Conservation (phyloP, 2,797 vertebrate genomes). For the Lophius americanus region DNA sequence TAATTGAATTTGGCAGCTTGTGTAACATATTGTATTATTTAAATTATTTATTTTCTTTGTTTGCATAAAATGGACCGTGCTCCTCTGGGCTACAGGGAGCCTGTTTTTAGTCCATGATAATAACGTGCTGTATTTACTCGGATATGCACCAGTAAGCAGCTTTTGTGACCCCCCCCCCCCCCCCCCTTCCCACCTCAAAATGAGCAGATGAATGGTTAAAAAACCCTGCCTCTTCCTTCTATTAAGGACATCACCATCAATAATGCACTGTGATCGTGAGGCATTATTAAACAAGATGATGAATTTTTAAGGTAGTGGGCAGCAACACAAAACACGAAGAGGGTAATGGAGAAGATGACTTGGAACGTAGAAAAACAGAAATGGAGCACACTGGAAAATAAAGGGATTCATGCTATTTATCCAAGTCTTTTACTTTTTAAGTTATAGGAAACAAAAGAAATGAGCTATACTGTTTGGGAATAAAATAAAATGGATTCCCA, state of each 20-base stretch:
- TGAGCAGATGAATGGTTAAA: slow-evolving; percentile 66
- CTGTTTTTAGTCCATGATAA: slow-evolving; percentile 42
- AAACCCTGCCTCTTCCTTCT: slow-evolving; percentile 70
- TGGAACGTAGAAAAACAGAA: slow-evolving; percentile 59
- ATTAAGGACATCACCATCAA: slow-evolving; percentile 81
- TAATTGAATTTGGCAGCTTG: slow-evolving; percentile 19
- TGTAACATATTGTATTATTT: not conserved
- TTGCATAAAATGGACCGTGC: slow-evolving; percentile 31
- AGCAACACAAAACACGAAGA: slow-evolving; percentile 75
- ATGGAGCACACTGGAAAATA: slow-evolving; percentile 23
- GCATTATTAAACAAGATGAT: slow-evolving; percentile 85
- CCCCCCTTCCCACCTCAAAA: slow-evolving; percentile 46
- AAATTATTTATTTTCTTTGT: slow-evolving; percentile 28
- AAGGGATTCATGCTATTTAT: slow-evolving; percentile 8
- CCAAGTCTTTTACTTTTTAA: slow-evolving; percentile 8
- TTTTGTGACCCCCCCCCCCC: slow-evolving; percentile 37
- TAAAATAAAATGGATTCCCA: not conserved
- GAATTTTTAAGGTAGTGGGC: slow-evolving; percentile 84
- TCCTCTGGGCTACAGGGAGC: slow-evolving; percentile 11
- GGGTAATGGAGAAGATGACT: slow-evolving; percentile 75
- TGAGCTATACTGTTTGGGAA: slow-evolving; percentile 13
- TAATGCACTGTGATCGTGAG: slow-evolving; percentile 86
- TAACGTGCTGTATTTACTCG: slow-evolving; percentile 56
- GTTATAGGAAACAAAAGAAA: slow-evolving; percentile 12
- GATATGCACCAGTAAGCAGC: slow-evolving; percentile 66